Percentiles rank a stretch among this genome's conserved stretches.
Conservation (phyloP, 2,888 invertebrate species). For the Drosophila flavopinicola region DNA sequence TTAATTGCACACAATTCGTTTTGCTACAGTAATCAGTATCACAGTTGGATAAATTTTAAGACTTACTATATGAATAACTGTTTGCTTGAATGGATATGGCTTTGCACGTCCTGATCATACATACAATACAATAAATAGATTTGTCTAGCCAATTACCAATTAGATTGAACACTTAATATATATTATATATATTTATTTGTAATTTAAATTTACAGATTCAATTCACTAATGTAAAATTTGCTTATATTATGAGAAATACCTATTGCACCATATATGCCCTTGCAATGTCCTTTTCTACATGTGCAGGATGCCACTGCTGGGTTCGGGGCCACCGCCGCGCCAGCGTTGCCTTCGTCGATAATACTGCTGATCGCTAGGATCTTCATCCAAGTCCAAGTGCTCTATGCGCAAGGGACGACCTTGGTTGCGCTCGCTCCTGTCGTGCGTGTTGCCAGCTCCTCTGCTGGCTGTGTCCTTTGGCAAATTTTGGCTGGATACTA, state of each 20-base stretch:
- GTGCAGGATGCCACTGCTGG: constrained; percentile 33
- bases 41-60: constrained; percentile 42
- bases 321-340: constrained; percentile 7
- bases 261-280: not conserved
- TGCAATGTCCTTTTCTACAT: constrained; percentile 42
- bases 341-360: constrained; percentile 34
- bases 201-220: not conserved
- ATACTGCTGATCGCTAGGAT: constrained; percentile 40
- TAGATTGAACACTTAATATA: constrained; percentile 29
- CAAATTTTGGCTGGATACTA: not conserved
- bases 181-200: constrained; percentile 12
- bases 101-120: constrained; percentile 45
- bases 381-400: constrained; percentile 60
- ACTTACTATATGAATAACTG: constrained; percentile 15
- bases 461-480: not conserved
- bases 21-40: constrained; percentile 48
- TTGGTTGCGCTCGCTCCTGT: not conserved
- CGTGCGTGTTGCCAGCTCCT: not conserved
- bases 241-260: constrained; percentile 7
- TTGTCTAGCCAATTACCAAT: constrained; percentile 10
- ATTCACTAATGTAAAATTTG: not conserved
- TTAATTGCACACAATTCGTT: constrained; percentile 44
- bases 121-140: constrained; percentile 15
- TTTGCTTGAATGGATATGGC: constrained; percentile 40
- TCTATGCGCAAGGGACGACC: constrained; percentile 51